phyloP scores from a whole-genome alignment of 2,888 invertebrate genomes.

The Pandemis cinnamomeana region DNA sequence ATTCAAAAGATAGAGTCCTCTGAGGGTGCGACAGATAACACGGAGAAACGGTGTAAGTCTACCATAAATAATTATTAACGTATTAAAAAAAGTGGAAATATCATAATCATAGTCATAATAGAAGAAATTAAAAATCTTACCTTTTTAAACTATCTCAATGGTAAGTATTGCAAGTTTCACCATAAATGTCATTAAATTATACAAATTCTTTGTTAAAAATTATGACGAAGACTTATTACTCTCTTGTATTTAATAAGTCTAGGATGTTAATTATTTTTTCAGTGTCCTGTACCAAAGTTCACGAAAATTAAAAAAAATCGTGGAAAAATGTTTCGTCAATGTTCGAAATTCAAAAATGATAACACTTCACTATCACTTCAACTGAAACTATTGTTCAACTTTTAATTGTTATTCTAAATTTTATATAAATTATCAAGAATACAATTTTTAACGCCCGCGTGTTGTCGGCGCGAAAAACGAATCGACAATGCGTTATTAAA shows the following conservation, averaged over 20 bases:
- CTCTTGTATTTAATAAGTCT: not conserved
- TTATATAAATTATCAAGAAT: no score
- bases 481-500: slow-evolving; percentile 63
- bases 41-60: no score
- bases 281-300: not conserved
- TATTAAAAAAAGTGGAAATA: no score
- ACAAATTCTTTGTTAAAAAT: not conserved
- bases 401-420: no score
- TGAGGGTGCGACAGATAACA: no score
- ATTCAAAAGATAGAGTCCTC: no score
- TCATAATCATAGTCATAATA: no score
- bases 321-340: not conserved
- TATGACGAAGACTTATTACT: no score
- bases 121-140: not conserved
- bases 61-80: no score
- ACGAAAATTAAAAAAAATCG: not conserved
- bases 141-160: slow-evolving; percentile 8
- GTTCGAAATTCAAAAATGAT: slow-evolving; percentile 1
- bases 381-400: not conserved
- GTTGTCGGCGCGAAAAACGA: slow-evolving; percentile 52
- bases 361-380: slow-evolving; percentile 24
- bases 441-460: slow-evolving; percentile 44
- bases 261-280: not conserved
- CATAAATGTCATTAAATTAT: not conserved
- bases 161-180: not conserved